These are phyloP conservation scores for Eudyptes chrysolophus DNA, from an alignment of 2,113 vertebrate species.

Conservation along the genomic window DNA sequence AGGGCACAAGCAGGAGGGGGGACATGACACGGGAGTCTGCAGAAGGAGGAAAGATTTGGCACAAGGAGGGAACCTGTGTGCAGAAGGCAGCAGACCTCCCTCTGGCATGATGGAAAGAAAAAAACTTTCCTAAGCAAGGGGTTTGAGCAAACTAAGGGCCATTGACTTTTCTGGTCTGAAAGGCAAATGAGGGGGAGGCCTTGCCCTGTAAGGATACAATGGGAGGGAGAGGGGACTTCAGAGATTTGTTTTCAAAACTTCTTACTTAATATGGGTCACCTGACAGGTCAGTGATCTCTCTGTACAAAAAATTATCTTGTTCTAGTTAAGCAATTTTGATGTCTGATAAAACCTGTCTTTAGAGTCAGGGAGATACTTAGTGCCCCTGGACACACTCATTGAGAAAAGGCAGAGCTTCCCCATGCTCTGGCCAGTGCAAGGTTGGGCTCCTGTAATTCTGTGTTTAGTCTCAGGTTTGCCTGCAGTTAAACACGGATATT, in stretches of 20 bases:
- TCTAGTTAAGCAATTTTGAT: neutral
- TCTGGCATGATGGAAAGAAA: neutral
- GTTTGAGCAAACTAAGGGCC: neutral
- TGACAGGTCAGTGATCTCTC: neutral
- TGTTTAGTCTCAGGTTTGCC: neutral
- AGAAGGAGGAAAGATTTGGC: neutral
- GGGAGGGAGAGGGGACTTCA: neutral
- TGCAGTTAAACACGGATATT: neutral
- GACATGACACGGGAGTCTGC: neutral
- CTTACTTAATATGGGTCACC: neutral
- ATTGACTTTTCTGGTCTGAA: neutral
- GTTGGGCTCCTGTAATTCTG: neutral
- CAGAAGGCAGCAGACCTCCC: neutral
- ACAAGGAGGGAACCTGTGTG: neutral
- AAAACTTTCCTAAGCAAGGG: neutral
- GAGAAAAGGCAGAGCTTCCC: neutral
- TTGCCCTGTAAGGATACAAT: neutral
- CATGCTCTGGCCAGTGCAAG: neutral
- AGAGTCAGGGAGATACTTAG: neutral
- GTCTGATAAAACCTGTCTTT: neutral
- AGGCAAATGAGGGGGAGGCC: neutral
- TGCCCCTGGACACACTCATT: neutral
- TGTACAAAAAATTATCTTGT: neutral
- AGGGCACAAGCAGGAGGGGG: accelerated
- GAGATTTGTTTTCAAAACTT: neutral